A percentile compares a stretch with the other conserved stretches of the same genome.
Evolutionary conservation across 35 echinoderm and acorn worm species (phyloP).

Genomic region (Lytechinus pictus): DNA sequence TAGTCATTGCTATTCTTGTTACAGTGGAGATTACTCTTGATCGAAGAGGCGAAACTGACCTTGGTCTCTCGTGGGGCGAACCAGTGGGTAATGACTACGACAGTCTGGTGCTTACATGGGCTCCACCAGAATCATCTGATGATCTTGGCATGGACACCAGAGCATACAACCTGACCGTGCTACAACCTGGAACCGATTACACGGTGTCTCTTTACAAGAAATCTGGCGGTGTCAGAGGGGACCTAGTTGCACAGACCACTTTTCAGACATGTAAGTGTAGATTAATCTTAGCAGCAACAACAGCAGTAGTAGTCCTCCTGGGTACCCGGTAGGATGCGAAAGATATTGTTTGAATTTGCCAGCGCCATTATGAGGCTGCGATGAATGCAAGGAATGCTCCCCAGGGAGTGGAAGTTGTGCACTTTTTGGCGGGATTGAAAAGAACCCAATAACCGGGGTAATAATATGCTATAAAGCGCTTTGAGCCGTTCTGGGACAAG

Average conservation of each 20-base stretch:
- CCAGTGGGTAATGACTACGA: not conserved
- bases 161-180: not conserved
- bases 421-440: no score
- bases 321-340: no score
- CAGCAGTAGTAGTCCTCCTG: no score
- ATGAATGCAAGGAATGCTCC: no score
- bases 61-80: not conserved
- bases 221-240: not conserved
- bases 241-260: not conserved
- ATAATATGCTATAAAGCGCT: no score
- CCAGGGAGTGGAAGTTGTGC: no score
- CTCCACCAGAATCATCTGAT: not conserved
- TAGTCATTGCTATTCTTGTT: no score
- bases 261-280: not conserved
- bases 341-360: no score
- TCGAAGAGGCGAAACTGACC: not conserved
- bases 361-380: no score
- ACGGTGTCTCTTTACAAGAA: not conserved
- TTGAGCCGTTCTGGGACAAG: no score
- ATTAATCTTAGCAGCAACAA: no score
- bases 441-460: no score
- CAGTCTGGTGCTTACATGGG: not conserved
- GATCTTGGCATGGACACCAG: not conserved
- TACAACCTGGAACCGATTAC: not conserved
- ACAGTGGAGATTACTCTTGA: not conserved